Conservation (phyloP, 2,888 invertebrate genomes). For the Drosophila multiciliata region DNA sequence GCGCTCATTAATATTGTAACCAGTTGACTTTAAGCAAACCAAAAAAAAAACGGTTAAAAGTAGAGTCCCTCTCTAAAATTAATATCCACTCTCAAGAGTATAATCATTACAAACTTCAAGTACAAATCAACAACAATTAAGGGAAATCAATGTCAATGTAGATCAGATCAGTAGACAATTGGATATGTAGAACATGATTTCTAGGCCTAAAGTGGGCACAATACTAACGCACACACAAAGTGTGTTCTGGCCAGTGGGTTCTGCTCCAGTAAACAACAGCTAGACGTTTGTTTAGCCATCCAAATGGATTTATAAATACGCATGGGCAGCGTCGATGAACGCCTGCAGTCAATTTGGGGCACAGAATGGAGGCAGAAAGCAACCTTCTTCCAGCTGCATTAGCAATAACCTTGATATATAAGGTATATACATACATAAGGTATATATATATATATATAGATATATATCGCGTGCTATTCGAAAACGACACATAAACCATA, state of each 20-base stretch:
- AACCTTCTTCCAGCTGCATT: constrained; percentile 20
- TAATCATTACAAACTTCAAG: constrained; percentile 20
- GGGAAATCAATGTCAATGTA: constrained; percentile 19
- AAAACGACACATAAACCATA: constrained; percentile 66
- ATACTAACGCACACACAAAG: background rate
- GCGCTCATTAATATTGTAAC: background rate
- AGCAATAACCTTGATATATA: constrained; percentile 41
- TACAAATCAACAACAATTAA: background rate
- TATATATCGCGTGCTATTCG: constrained; percentile 29
- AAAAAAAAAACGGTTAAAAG: background rate
- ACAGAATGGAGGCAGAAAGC: constrained; percentile 1
- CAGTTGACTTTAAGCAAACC: background rate
- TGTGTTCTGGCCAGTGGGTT: constrained; percentile 34
- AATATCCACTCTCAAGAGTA: constrained; percentile 6
- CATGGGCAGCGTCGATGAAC: constrained; percentile 30
- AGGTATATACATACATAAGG: background rate
- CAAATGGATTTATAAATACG: constrained; percentile 39
- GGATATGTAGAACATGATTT: constrained; percentile 38
- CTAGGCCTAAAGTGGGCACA: constrained; percentile 13
- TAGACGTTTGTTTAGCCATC: constrained; percentile 28
- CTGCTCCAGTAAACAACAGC: constrained; percentile 48
- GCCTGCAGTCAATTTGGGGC: constrained; percentile 25
- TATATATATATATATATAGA: constrained; percentile 3
- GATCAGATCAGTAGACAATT: constrained; percentile 24
- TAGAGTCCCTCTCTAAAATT: background rate